Evolutionary conservation across 2,797 vertebrate genomes (phyloP), one percentile per base, ranked within the genome.

Genomic region (Ctenopoma multispine): DNA sequence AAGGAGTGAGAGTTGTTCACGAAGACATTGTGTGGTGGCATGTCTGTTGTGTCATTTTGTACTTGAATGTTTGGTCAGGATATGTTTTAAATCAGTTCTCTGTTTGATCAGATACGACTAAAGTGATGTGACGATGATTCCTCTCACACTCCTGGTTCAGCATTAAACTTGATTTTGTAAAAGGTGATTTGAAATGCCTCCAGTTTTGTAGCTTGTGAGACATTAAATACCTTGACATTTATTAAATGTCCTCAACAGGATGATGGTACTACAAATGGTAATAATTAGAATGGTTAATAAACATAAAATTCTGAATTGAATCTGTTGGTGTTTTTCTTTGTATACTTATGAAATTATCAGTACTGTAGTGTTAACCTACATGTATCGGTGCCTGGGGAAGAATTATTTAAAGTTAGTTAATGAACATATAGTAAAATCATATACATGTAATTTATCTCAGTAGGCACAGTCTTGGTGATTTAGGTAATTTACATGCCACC

Each of bases 251-350:
- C n/a, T n/a, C n/a, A n/a, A n/a, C 4, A 29, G 4, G 27, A 29
- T 29, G 27, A 29, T 29, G 4, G 7, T 4, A 29, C 7, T 66
- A 69, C 74, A 40, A 83, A 71, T 66, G 46, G 64, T 62, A 64
- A 79, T 61, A 67, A 76, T 85, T 46, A n/a, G 9, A n/a, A 46
- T 10, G 7, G 7, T 69, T 51, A 82, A 84, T 90, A 85, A 85
- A 88, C 29, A 79, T 48, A 1, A 3, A 53, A 29, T 70, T 63
- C 49, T 46, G 18, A 66, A 29, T 6, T 62, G 1, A 40, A 51
- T 67, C 13, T 69, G 29, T 80, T 24, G 67, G 50, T 80, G 27
- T 73, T 65, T 65, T 77, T 58, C 15, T 77, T 50, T 75, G 11
- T 40, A 14, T 41, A 20, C 40, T 61, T 3, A 57, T 14, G 31